Conservation (phyloP, 1,140 invertebrate genomes). For the Meloidogyne hapla region DNA sequence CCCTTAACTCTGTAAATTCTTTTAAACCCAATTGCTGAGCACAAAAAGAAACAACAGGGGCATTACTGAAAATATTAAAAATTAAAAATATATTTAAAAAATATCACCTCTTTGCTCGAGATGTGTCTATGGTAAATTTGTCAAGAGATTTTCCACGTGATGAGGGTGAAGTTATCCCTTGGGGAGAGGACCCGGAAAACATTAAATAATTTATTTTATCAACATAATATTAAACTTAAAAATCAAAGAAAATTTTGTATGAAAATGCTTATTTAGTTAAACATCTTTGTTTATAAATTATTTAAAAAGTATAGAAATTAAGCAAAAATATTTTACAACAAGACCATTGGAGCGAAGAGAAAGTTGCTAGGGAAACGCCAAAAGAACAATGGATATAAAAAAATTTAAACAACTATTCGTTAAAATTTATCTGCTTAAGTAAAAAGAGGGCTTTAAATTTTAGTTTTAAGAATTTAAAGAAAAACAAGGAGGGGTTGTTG, state of each 20-base stretch:
- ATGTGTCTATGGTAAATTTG: slow-evolving; percentile 55
- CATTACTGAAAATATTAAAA: slow-evolving; percentile 38
- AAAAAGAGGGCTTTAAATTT: no score
- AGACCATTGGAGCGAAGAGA: not conserved
- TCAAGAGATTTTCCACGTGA: slow-evolving; percentile 4
- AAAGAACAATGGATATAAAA: not conserved
- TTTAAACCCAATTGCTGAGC: slow-evolving; percentile 52
- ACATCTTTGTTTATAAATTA: not conserved
- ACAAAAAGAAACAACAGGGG: slow-evolving; percentile 60
- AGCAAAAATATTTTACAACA: not conserved
- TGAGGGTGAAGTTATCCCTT: not conserved
- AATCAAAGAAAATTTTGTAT: no score
- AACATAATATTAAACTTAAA: no score
- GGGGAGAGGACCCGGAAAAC: not conserved
- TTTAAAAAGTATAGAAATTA: not conserved
- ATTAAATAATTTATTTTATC: not conserved
- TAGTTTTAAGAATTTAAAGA: no score
- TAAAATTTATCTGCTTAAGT: not conserved
- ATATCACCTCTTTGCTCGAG: slow-evolving; percentile 50
- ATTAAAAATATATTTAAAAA: not conserved
- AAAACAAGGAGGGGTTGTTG: no score
- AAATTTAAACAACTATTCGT: not conserved
- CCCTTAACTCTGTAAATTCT: slow-evolving; percentile 30
- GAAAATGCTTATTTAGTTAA: no score
- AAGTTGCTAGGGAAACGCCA: not conserved